Evolutionary conservation across 53 echinoderm and acorn worm genomes (phyloP).

Genomic region (Henricia sp.): DNA sequence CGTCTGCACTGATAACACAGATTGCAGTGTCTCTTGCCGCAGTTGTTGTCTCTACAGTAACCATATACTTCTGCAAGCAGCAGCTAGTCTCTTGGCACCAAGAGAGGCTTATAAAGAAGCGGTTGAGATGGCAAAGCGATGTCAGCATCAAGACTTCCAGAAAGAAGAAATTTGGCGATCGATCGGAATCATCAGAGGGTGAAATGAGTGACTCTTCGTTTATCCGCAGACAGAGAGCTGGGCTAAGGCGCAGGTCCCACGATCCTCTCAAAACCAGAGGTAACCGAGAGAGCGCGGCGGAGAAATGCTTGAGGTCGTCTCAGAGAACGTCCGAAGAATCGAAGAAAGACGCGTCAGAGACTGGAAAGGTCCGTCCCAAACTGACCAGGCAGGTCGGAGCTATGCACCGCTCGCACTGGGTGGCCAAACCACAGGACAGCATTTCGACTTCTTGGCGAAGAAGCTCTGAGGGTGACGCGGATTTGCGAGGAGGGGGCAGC

Average conservation of each 20-base stretch:
- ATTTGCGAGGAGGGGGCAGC: conserved; percentile 30
- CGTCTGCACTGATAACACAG: conserved; percentile 90
- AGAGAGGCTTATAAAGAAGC: conserved; percentile 17
- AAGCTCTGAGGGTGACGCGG: conserved; percentile 47
- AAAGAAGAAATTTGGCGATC: conserved; percentile 7
- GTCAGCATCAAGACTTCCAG: conserved; percentile 26
- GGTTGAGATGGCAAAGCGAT: conserved; percentile 47
- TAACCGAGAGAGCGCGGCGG: conserved; percentile 3
- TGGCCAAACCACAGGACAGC: conserved; percentile 81
- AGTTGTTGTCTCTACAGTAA: conserved; percentile 86
- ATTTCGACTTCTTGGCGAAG: conserved; percentile 3
- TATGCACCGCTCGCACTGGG: conserved; percentile 97
- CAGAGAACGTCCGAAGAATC: background rate
- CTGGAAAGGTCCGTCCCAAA: conserved; percentile 66
- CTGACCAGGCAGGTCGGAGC: conserved; percentile 76
- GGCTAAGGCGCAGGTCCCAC: conserved; percentile 31
- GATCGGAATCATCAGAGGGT: conserved; percentile 52
- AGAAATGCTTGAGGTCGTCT: conserved; percentile 14
- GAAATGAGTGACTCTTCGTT: conserved; percentile 36
- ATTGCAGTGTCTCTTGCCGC: conserved; percentile 88
- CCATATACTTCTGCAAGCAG: conserved; percentile 77
- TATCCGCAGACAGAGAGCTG: conserved; percentile 37
- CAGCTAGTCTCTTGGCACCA: conserved; percentile 60
- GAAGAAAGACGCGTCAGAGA: conserved; percentile 10
- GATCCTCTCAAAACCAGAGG: conserved; percentile 21